Evolutionary conservation across 2,113 vertebrate species (phyloP), one percentile per base, ranked within the genome.

Genomic region (Gila orcuttii): DNA sequence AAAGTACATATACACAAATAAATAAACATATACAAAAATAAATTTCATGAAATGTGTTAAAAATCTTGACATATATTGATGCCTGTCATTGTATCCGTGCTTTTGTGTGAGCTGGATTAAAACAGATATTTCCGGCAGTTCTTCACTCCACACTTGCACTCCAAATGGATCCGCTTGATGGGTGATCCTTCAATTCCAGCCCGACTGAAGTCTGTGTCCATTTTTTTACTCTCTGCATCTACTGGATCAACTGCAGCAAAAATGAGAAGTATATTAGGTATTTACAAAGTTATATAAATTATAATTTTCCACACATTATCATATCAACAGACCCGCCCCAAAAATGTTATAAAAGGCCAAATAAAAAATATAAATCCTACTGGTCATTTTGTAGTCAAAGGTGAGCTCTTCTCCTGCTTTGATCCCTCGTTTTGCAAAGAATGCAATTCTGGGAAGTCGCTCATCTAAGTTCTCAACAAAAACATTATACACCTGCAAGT

Each of bases 321-420:
- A n/a, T 28, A 28, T 64, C 11, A 64, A 6, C n/a, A 25, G 71
- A 45, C 1, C 33, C 68, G 19, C 8, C 2, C 71, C 4, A 47
- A 47, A 42, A 47, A 25, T 60, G 6, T 33, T 13, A 21, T 3
- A 3, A 80, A 73, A 52, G 7, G 3, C 4, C 23, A 73, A n/a
- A 11, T 62, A 55, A 9, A 28, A 5, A 50, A 0, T n/a, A 23
- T 78, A 59, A 57, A 15, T 52, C 94, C 93, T 91, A 97, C 97
- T 95, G 87, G 96, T 96, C 96, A 98, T 98, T 91, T 97, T 98
- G 93, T 98, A 98, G 95, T 98, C 97, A 83, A 98, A 98, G 33
- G 97, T 98, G 86, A 98, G 96, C 92, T 98, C 97, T 91, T 98
- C 97, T 3, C 97, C 97, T 1, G 94, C 93, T 1, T 94, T 94